These are phyloP conservation scores for Bubalus kerabau DNA, from an alignment of 2,113 vertebrate genomes.

Conservation along the genomic window DNA sequence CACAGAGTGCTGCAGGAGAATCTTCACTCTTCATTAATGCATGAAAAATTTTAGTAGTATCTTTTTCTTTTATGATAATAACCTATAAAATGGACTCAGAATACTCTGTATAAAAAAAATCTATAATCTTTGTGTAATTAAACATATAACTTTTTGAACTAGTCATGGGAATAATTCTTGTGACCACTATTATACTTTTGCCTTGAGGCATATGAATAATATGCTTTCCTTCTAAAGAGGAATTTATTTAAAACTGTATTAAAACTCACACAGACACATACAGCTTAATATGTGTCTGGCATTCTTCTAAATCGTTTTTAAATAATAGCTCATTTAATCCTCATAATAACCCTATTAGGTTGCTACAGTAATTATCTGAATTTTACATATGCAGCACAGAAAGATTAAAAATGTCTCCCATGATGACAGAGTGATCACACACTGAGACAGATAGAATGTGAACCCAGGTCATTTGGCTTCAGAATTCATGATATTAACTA, in stretches of 20 bases:
- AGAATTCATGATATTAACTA: neutral
- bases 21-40: neutral
- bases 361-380: neutral
- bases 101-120: neutral
- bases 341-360: neutral
- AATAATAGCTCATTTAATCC: neutral
- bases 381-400: neutral
- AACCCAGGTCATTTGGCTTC: neutral
- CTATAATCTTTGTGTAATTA: neutral
- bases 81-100: neutral
- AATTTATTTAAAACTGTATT: constrained; percentile 2
- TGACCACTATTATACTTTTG: neutral
- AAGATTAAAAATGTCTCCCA: neutral
- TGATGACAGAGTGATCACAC: neutral
- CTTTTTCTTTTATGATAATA: neutral
- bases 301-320: neutral
- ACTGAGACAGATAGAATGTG: neutral
- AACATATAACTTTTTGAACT: neutral
- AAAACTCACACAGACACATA: neutral
- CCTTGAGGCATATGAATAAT: neutral
- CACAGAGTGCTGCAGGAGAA: neutral
- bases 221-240: neutral
- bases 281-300: neutral
- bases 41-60: neutral
- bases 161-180: neutral